Evolutionary conservation across 2,888 invertebrate species (phyloP), one percentile per base, ranked within the genome.

Genomic region (Antheraea yamamai): DNA sequence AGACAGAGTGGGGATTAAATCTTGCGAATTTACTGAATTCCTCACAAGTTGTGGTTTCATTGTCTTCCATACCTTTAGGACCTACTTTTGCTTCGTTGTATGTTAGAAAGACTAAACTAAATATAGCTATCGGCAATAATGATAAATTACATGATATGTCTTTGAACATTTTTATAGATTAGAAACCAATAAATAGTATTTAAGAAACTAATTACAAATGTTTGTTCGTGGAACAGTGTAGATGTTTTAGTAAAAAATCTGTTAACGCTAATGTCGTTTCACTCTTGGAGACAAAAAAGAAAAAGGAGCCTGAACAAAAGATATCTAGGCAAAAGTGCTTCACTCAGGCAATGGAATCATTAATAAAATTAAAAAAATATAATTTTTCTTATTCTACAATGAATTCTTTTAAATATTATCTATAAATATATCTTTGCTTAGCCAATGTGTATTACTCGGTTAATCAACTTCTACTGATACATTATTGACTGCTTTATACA

Each of bases 1-100:
- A 35, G 0, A 92, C 83, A 0, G 92, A 89, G 66, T 87, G 85
- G 0, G 91, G 91, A 55, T 90, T 92, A 70, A 92, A 92, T 14
- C 91, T 87, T 0, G 85, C 91, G n/a, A 78, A 83, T 73, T 78
- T 81, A 0, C 88, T 82, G 30, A 91, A 92, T 39, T 88, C 85
- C 0, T 86, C 82, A 39, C 92, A 92, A 0, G 86, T 81, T 0
- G 88, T 90, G 0, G 78, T 71, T 0, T 88, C 83, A 20, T 82
- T 78, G 0, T 77, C 61, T 0, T 79, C 77, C 80, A 86, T 79
- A 0, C 82, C 85, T 70, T 76, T 72, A 0, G 85, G 85, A 4
- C 84, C 84, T 1, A 81, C 52, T 74, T 76, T 76, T 3, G 61
- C 72, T 26, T 58, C 74, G n/a, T 20, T 70, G 10, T 16, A 8